phyloP scores from a whole-genome alignment of 2,888 invertebrate species.

The Stenchaetothrips biformis region DNA sequence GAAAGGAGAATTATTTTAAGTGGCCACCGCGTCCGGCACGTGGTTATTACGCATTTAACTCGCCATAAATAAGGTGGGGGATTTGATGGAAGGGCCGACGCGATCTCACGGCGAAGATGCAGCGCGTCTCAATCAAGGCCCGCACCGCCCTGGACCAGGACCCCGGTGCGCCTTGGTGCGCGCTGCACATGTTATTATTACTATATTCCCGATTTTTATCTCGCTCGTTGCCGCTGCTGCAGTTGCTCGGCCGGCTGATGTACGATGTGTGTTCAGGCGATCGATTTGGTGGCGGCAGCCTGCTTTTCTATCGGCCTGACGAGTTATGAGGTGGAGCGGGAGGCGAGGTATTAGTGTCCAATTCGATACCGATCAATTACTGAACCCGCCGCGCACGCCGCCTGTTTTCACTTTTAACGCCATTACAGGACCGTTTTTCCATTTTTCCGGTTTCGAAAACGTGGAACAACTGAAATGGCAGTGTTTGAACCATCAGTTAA shows the following conservation, averaged over 20 bases:
- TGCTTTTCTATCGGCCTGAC: background rate
- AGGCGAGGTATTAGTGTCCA: slow-evolving; percentile 5
- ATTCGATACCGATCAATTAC: slow-evolving; percentile 2
- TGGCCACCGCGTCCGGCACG: background rate
- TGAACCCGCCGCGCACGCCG: background rate
- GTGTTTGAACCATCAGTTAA: too few species aligned
- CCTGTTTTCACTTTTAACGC: background rate
- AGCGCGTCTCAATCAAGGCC: background rate
- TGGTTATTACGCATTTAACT: slow-evolving; percentile 23
- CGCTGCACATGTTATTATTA: background rate
- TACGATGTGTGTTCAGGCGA: slow-evolving; percentile 12
- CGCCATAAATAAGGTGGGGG: slow-evolving; percentile 18
- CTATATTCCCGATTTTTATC: slow-evolving; percentile 3
- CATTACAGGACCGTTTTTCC: background rate
- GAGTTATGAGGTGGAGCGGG: slow-evolving; percentile 13
- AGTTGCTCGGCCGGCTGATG: background rate
- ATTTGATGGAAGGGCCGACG: slow-evolving; percentile 17
- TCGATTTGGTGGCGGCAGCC: background rate
- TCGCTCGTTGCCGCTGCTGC: background rate
- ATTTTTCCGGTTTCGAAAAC: background rate
- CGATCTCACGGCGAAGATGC: too few species aligned
- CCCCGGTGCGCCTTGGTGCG: too few species aligned
- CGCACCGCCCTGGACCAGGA: background rate
- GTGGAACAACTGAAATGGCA: too few species aligned
- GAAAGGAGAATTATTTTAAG: slow-evolving; percentile 25